A percentile compares a stretch with the other conserved stretches of the same genome.
Evolutionary conservation across 1,140 invertebrate species (phyloP).

Genomic region (Tetramorium parvispinum): DNA sequence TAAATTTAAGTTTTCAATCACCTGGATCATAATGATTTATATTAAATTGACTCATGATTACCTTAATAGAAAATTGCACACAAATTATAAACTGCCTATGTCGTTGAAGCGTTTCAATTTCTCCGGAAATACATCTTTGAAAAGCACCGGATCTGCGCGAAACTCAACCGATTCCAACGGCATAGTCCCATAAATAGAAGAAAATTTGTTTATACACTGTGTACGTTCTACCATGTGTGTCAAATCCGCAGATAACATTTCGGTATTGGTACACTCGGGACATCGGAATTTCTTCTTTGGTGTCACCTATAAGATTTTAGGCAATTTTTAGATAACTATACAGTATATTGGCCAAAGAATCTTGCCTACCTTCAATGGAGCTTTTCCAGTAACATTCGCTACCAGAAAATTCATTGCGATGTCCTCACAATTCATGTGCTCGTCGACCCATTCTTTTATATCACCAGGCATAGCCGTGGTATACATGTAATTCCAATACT

Average conservation of each 20-base stretch:
- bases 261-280: slow-evolving; percentile 96
- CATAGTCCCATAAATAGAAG: slow-evolving; percentile 94
- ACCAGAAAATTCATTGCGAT: slow-evolving; percentile 98
- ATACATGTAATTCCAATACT: slow-evolving; percentile 96
- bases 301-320: slow-evolving; percentile 89
- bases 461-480: slow-evolving; percentile 92
- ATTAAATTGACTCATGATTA: not conserved
- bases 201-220: slow-evolving; percentile 96
- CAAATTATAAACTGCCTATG: slow-evolving; percentile 93
- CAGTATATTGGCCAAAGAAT: not conserved
- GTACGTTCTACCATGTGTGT: slow-evolving; percentile 97
- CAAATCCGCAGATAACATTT: slow-evolving; percentile 97
- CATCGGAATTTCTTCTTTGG: slow-evolving; percentile 99
- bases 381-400: slow-evolving; percentile 95
- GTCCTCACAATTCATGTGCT: slow-evolving; percentile 97
- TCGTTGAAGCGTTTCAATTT: slow-evolving; percentile 96
- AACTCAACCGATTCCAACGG: slow-evolving; percentile 96
- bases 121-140: slow-evolving; percentile 94
- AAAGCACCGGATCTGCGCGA: slow-evolving; percentile 97
- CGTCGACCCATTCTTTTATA: slow-evolving; percentile 94
- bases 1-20: not conserved
- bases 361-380: slow-evolving; percentile 93
- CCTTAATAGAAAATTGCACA: not conserved
- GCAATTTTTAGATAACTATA: not conserved
- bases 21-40: not conserved